Conservation (phyloP, 2,888 invertebrate species). For the Volucella zonaria region DNA sequence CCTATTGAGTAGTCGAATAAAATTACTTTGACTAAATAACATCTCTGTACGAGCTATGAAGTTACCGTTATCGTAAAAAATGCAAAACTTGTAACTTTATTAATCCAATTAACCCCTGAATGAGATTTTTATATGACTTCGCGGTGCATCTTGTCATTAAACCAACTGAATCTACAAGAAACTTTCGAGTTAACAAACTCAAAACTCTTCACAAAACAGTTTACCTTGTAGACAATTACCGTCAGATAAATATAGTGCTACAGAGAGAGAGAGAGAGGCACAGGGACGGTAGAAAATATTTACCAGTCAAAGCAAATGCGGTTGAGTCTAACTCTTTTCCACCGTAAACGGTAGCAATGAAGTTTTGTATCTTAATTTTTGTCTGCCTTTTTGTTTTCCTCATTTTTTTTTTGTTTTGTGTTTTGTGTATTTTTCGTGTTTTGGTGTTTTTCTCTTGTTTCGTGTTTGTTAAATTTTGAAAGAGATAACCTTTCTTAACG, state of each 20-base stretch:
- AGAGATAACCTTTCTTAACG: constrained; percentile 44
- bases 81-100: constrained; percentile 13
- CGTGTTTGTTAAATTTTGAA: constrained; percentile 4
- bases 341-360: constrained; percentile 39
- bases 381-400: constrained; percentile 9
- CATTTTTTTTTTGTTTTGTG: too few relatives aligned
- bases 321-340: neutral
- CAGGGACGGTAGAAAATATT: neutral
- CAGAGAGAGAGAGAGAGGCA: neutral
- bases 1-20: too few relatives aligned
- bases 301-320: neutral
- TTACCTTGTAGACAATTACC: constrained; percentile 24
- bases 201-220: constrained; percentile 5
- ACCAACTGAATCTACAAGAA: neutral
- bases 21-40: too few relatives aligned
- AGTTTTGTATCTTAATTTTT: constrained; percentile 15
- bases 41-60: neutral
- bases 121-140: constrained; percentile 13
- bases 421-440: too few relatives aligned
- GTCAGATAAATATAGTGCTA: neutral
- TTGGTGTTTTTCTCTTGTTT: constrained; percentile 3
- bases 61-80: constrained; percentile 1
- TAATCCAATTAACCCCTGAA: constrained; percentile 23
- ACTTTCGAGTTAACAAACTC: constrained; percentile 8
- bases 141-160: neutral